Percentiles rank a stretch among this genome's conserved stretches.
Evolutionary conservation across 2,888 invertebrate species (phyloP).

Genomic region (Sicus ferrugineus): DNA sequence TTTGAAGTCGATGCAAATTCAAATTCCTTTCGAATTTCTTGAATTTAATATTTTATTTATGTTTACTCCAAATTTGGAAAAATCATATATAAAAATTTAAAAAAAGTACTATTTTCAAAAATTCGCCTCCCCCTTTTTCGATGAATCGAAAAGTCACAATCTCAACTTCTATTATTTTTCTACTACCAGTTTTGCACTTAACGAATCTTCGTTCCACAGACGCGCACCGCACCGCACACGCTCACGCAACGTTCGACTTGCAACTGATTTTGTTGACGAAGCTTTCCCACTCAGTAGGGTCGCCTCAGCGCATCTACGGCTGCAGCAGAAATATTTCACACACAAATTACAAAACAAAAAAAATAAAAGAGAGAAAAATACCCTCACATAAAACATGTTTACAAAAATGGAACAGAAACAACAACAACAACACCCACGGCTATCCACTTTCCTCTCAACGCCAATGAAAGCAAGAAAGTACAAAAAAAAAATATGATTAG

Average conservation of each 20-base stretch:
- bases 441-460: neutral
- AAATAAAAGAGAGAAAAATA: conserved; percentile 1
- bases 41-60: neutral
- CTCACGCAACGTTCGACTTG: conserved; percentile 21
- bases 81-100: conserved; percentile 7
- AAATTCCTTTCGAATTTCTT: neutral
- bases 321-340: neutral
- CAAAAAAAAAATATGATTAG: too few relatives aligned
- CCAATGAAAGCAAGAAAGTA: neutral
- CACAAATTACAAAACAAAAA: conserved; percentile 2
- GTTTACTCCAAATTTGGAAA: neutral
- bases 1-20: too few relatives aligned
- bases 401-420: neutral
- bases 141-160: neutral
- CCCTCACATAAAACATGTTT: neutral
- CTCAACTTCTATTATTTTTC: neutral
- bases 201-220: neutral
- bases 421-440: neutral
- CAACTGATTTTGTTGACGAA: conserved; percentile 24
- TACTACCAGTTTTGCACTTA: conserved; percentile 3
- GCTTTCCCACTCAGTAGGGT: conserved; percentile 25
- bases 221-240: neutral
- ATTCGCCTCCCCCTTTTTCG: neutral
- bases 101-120: conserved; percentile 20
- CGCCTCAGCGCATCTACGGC: neutral